A percentile compares a stretch with the other conserved stretches of the same genome.
Conservation (phyloP, 2,888 invertebrate genomes). For the Lepas anatifera region DNA sequence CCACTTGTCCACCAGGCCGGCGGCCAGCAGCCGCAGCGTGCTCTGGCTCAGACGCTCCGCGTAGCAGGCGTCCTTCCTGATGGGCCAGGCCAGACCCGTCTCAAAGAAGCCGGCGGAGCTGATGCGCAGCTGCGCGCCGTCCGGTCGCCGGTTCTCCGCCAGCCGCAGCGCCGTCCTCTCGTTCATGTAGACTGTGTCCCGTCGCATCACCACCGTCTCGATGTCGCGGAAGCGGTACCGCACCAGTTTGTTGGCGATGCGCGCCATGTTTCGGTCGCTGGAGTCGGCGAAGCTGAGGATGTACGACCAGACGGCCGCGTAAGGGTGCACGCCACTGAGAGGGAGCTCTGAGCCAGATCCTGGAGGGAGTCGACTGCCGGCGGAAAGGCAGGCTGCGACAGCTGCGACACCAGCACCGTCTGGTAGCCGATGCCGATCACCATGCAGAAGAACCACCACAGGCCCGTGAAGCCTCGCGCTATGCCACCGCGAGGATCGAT, state of each 20-base stretch:
- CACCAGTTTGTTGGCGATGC: background rate
- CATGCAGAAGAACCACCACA: conserved; percentile 8
- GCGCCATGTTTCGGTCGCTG: background rate
- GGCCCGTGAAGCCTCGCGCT: background rate
- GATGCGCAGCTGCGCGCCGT: background rate
- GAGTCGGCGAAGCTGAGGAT: background rate
- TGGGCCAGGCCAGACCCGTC: background rate
- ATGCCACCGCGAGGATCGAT: background rate
- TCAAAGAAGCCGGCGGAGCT: background rate
- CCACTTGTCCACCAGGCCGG: conserved; percentile 5
- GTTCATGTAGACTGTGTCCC: conserved; percentile 6
- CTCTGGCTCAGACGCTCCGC: background rate
- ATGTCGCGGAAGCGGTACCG: background rate
- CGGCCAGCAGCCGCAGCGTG: background rate
- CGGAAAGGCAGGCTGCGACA: background rate
- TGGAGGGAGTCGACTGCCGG: background rate
- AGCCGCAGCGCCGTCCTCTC: background rate
- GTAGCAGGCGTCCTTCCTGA: background rate
- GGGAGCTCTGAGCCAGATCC: background rate
- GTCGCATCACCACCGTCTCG: background rate
- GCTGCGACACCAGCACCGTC: conserved; percentile 10
- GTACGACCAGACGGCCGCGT: background rate
- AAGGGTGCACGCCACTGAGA: background rate
- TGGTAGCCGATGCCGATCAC: conserved; percentile 6
- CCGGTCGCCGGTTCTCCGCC: background rate